phyloP scores from a whole-genome alignment of 1,140 invertebrate species.

The Cyrtorhinus lividipennis region DNA sequence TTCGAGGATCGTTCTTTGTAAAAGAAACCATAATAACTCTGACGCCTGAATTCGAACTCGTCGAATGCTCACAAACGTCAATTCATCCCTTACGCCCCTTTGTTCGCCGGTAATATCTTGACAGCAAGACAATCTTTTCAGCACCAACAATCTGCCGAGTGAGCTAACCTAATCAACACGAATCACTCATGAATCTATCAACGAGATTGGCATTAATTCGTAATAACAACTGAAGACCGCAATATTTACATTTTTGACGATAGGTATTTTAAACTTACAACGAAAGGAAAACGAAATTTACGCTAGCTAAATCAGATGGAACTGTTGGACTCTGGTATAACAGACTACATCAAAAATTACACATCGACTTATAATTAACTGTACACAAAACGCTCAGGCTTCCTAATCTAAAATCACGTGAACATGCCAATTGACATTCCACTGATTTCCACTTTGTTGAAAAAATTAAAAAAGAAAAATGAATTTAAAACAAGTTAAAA shows the following conservation, averaged over 20 bases:
- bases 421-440: not conserved
- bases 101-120: not conserved
- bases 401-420: constrained; percentile 2
- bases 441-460: not conserved
- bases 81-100: not conserved
- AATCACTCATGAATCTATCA: not conserved
- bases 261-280: not conserved
- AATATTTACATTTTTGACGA: not conserved
- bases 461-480: constrained; percentile 11
- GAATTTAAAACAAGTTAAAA: too few species aligned
- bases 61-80: too few species aligned
- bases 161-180: not conserved
- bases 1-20: too few species aligned
- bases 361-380: not conserved
- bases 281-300: not conserved
- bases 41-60: too few species aligned
- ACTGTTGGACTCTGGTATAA: constrained; percentile 3
- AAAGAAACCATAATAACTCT: too few species aligned
- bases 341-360: not conserved
- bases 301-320: not conserved
- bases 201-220: too few species aligned
- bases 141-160: not conserved
- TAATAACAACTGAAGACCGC: too few species aligned
- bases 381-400: not conserved
- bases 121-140: not conserved